Evolutionary conservation across 2,797 vertebrate species (phyloP), one percentile per base, ranked within the genome.

Genomic region (Trematocara caparti): DNA sequence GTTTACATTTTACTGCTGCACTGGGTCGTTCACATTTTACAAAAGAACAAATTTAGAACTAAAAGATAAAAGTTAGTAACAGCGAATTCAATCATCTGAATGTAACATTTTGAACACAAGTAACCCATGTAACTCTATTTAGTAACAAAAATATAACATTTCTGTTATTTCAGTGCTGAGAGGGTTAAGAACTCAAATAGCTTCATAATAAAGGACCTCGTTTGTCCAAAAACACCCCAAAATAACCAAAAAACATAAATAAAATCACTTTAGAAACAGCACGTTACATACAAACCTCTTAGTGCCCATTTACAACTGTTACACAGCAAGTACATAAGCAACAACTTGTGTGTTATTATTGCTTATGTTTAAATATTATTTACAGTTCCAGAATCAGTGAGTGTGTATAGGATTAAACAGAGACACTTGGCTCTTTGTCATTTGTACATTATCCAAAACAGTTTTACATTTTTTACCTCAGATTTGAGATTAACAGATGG

Each of bases 301-400:
- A 47, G 64, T 71, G 24, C 15, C 40, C 40, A 45, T 71, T 71
- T 47, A 30, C 24, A 71, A 69, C 64, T 2, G 14, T 17, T 47
- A 17, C 40, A 71, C 64, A 71, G 24, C 40, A 5, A 47, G 40
- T 10, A 27, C 64, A 71, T n/a, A 71, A 30, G 64, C 40, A 71
- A 71, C 27, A 71, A 71, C 64, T 7, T 15, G 14, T 69, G 40
- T 69, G 19, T 69, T 34, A 59, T 59, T 59, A n/a, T 34, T 59
- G 30, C 55, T 59, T n/a, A 59, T 59, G 55, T 66, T 71, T 17
- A 47, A 27, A 30, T 17, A 8, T 27, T 47, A 27, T 47, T 27
- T 45, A 71, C 64, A 3, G 38, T 15, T 45, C 64, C 3, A 7
- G 14, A 17, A 30, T 24, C 38, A 7, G 64, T 17, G 43, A 47